Percentiles rank a stretch among this genome's conserved stretches.
These are phyloP conservation scores for Morone saxatilis DNA, from an alignment of 2,113 vertebrate species.

Conservation along the genomic window DNA sequence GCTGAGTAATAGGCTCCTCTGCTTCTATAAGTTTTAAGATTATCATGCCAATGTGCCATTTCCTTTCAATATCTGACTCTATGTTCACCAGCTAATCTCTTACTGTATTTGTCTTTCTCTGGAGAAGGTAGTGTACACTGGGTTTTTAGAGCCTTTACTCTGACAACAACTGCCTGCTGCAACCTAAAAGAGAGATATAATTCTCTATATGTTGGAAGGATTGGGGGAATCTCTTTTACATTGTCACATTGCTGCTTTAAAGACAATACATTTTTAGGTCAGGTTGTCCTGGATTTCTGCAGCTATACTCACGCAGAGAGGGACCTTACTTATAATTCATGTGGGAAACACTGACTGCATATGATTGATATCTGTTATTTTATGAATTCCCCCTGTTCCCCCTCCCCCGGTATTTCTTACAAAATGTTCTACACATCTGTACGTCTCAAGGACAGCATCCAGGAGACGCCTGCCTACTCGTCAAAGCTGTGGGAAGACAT, in stretches of 20 bases:
- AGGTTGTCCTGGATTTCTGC: background rate
- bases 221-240: no score
- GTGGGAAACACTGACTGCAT: background rate
- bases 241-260: background rate
- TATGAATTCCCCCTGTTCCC: slow-evolving; percentile 13
- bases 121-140: background rate
- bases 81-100: background rate
- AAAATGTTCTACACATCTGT: background rate
- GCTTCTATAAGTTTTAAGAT: no score
- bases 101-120: background rate
- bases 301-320: background rate
- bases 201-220: background rate
- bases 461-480: background rate
- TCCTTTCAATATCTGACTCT: no score
- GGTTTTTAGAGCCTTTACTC: background rate
- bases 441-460: background rate
- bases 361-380: background rate
- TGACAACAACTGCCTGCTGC: background rate
- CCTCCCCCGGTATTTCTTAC: background rate
- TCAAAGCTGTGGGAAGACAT: slow-evolving; percentile 11
- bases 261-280: background rate
- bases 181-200: no score
- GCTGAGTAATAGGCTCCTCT: no score
- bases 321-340: background rate
- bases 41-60: no score